Conservation (phyloP, 1,140 invertebrate species). For the Drosophila sproati region DNA sequence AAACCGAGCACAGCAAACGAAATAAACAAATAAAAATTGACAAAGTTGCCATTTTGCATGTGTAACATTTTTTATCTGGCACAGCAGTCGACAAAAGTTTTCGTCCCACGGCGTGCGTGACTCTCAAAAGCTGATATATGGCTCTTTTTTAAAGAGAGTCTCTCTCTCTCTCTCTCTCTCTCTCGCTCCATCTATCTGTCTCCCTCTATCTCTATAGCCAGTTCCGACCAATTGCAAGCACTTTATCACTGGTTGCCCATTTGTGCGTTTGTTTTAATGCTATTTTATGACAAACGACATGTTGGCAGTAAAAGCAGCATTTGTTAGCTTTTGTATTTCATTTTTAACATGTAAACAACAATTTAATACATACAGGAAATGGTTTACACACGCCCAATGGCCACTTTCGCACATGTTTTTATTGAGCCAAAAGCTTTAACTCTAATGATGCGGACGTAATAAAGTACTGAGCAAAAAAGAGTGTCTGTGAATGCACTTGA, state of each 20-base stretch:
- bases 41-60: slow-evolving; percentile 49
- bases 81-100: slow-evolving; percentile 24
- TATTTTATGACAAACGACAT: slow-evolving; percentile 51
- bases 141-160: slow-evolving; percentile 33
- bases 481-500: too few species aligned
- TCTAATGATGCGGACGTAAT: too few species aligned
- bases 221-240: too few species aligned
- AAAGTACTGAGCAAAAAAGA: too few species aligned
- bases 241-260: slow-evolving; percentile 37
- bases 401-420: slow-evolving; percentile 1
- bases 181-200: too few species aligned
- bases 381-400: neutral
- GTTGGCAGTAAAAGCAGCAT: slow-evolving; percentile 50
- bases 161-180: neutral
- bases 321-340: slow-evolving; percentile 48
- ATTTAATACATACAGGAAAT: slow-evolving; percentile 32
- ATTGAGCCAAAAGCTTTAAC: neutral
- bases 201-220: too few species aligned
- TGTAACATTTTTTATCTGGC: slow-evolving; percentile 46
- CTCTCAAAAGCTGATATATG: slow-evolving; percentile 45
- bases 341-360: slow-evolving; percentile 10
- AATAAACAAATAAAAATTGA: slow-evolving; percentile 54
- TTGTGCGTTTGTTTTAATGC: slow-evolving; percentile 39
- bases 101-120: slow-evolving; percentile 1
- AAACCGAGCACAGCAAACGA: slow-evolving; percentile 10